phyloP scores from a whole-genome alignment of 2,113 vertebrate species.

The Pyrgilauda ruficollis region DNA sequence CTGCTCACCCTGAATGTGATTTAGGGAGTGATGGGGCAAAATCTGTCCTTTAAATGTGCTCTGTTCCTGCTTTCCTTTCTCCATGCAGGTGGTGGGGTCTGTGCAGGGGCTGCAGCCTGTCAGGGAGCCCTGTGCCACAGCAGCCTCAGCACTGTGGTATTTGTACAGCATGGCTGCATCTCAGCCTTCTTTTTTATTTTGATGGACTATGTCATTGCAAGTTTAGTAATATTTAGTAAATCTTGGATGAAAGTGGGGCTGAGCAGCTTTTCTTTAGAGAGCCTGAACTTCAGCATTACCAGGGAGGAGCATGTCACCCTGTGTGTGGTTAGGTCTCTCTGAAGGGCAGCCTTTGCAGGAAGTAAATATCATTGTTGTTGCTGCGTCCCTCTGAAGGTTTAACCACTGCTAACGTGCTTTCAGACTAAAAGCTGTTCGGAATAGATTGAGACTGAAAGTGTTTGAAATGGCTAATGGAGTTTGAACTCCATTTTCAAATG shows the following conservation, averaged over 20 bases:
- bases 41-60: not conserved
- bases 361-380: not conserved
- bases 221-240: not conserved
- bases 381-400: not conserved
- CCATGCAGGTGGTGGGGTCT: accelerated
- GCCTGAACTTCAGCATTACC: not conserved
- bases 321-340: not conserved
- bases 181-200: not conserved
- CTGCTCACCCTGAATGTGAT: accelerated
- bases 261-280: not conserved
- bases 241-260: not conserved
- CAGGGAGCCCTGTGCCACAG: accelerated
- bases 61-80: not conserved
- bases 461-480: not conserved
- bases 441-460: not conserved
- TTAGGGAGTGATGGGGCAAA: not conserved
- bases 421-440: not conserved
- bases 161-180: not conserved
- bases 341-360: conserved; percentile 5
- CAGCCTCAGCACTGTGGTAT: accelerated
- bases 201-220: not conserved
- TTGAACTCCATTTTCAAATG: not conserved
- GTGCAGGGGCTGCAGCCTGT: not conserved
- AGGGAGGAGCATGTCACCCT: not conserved
- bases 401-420: not conserved